Base-by-base conservation (phyloP, 2,888 invertebrate genomes). In the Escarpia spicata region DNA sequence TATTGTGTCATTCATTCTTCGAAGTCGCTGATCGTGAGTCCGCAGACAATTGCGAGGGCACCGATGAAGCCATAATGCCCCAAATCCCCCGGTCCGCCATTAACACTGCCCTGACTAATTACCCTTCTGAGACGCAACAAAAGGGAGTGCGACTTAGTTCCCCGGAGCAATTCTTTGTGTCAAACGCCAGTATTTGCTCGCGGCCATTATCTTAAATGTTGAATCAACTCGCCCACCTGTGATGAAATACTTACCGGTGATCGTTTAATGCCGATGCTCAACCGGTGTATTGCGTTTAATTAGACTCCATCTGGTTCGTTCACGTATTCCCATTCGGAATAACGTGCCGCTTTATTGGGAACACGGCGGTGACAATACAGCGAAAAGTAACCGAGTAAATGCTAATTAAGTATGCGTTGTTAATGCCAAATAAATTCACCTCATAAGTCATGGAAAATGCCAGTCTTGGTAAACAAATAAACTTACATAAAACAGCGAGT, bases 261-360 rank as follows among this genome's bases (percentile, higher is more conserved):
- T 75, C 75, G 75, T 75, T 75, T 75, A 75, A 75, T 75, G 75
- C 75, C n/a, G 75, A 75, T 75, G 75, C 75, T 75, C 75, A 75
- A 75, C 19, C 26, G 19, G 75, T 75, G 75, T 75, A 75, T 26
- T 75, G 75, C 26, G 75, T 75, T 52, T 75, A 75, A 75, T 75
- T 75, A 75, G n/a, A n/a, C 75, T 75, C 75, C 75, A 75, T 75
- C 75, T 75, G 75, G 75, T 26, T 75, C 75, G 75, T 4, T 9
- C 52, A 9, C 52, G 15, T 9, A 15, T 52, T 52, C 15, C 15
- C 52, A 52, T 37, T 37, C 37, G 37, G 37, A 52, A 52, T 52
- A 52, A 52, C 52, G 52, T 15, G 52, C 52, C 15, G 52, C 52
- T 4, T 8, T 15, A 15, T 9, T 52, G 52, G 15, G 52, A 52